Percentiles rank a stretch among this genome's conserved stretches.
Evolutionary conservation across 1,140 invertebrate genomes (phyloP).

Genomic region (Olivierus martensii): DNA sequence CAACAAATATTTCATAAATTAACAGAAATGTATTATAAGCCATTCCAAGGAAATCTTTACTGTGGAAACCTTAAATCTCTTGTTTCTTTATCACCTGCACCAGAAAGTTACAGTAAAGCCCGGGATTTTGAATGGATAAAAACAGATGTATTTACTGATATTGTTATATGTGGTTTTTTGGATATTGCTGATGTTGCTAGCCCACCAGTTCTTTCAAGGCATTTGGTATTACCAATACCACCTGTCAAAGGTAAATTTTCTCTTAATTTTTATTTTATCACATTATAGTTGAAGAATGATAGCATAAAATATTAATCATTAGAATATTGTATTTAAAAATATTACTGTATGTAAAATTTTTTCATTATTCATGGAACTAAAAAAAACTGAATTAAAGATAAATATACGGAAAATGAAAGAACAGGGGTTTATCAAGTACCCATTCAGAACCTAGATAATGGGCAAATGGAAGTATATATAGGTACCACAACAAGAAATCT

Average conservation of each 20-base stretch:
- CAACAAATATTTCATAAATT: slow-evolving; percentile 52
- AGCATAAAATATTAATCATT: no score
- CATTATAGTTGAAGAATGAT: no score
- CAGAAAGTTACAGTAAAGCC: slow-evolving; percentile 47
- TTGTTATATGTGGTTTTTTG: slow-evolving; percentile 70
- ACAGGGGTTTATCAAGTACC: no score
- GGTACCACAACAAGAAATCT: no score
- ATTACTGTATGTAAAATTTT: no score
- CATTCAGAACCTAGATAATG: no score
- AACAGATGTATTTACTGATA: slow-evolving; percentile 42
- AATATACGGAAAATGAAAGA: no score
- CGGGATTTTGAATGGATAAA: slow-evolving; percentile 47
- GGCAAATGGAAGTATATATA: no score
- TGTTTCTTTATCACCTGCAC: slow-evolving; percentile 59
- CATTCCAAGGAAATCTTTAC: slow-evolving; percentile 55
- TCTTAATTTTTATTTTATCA: no score
- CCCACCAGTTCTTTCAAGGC: slow-evolving; percentile 78
- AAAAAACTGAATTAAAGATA: no score
- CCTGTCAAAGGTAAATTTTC: slow-evolving; percentile 38
- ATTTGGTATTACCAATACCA: slow-evolving; percentile 63
- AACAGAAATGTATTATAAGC: slow-evolving; percentile 59
- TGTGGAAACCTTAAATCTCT: slow-evolving; percentile 61
- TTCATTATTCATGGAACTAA: no score
- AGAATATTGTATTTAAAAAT: no score
- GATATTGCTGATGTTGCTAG: slow-evolving; percentile 74